Evolutionary conservation across 2,797 vertebrate genomes (phyloP), one percentile per base, ranked within the genome.

Genomic region (Pachyuromys duprasi): DNA sequence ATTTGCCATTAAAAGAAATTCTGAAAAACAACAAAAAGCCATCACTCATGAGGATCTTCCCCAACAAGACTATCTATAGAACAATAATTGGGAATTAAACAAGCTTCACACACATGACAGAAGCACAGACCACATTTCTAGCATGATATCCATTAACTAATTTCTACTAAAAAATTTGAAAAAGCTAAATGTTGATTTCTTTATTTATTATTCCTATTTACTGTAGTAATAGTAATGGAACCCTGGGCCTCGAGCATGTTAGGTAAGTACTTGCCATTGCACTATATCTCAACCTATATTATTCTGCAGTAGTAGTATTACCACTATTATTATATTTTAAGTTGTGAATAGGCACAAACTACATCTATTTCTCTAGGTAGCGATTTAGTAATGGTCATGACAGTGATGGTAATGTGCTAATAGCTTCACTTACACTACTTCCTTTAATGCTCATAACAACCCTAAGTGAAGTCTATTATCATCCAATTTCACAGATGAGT

Each of bases 381-480:
- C 45, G 39, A 12, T 45, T 60, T 14, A 81, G 33, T 24, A 72
- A 49, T 8, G 69, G 72, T 63, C n/a, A 70, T 55, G 62, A 3
- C 26, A 63, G 70, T 78, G 62, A 86, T 60, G 79, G 65, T 36
- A n/a, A 80, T 65, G 26, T 45, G n/a, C 26, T 89, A 63, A 72
- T 65, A 49, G 81, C 63, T 60, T 88, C 39, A 82, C 31, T 69
- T 79, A 89, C 9, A 55, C 13, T 45, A 55, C 76, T 90, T 89
- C n/a, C 55, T 94, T 67, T 92, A 90, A 78, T 69, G 39, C 13
- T 45, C n/a, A 45, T 60, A 95, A 79, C 39, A 94, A 22, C 69
- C 49, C 42, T 9, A 86, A 80, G n/a, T 94, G 72, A 95, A 94
- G 72, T 89, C 81, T 88, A 82, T 97, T 60, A 83, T 83, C 72